These are phyloP conservation scores for Zootermopsis nevadensis DNA, from an alignment of 2,888 invertebrate genomes.

Conservation along the genomic window DNA sequence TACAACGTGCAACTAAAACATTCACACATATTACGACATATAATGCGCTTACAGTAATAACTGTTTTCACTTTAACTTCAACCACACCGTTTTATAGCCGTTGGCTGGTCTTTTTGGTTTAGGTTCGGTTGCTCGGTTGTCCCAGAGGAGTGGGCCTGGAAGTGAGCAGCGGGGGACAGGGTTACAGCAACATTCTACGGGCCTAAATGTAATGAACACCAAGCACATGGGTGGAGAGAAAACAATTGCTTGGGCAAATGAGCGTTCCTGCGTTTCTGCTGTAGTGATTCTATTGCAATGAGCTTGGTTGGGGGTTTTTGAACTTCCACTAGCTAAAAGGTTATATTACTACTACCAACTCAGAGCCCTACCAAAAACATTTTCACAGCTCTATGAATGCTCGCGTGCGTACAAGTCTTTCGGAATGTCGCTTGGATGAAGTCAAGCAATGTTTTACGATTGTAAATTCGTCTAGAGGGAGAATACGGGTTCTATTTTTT, in stretches of 20 bases:
- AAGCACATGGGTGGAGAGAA: constrained; percentile 4
- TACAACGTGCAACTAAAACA: background rate
- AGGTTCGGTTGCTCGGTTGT: background rate
- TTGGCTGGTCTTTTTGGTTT: background rate
- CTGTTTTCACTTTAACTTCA: background rate
- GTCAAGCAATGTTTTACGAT: constrained; percentile 31
- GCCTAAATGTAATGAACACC: constrained; percentile 31
- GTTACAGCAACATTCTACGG: background rate
- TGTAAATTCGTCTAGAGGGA: background rate
- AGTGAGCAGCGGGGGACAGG: background rate
- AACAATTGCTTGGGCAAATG: constrained; percentile 18
- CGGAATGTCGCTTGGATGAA: constrained; percentile 8
- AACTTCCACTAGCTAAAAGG: background rate
- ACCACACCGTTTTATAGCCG: constrained; percentile 10
- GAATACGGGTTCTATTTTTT: background rate
- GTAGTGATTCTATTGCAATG: constrained; percentile 17
- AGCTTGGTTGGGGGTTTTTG: background rate
- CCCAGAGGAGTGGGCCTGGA: background rate
- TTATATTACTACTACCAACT: background rate
- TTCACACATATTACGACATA: background rate
- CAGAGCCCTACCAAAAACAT: background rate
- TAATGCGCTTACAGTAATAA: background rate
- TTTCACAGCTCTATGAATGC: constrained; percentile 14
- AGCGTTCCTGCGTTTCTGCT: background rate
- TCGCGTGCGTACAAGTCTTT: background rate